A percentile compares a stretch with the other conserved stretches of the same genome.
These are phyloP conservation scores for Drosophila ogumai DNA, from an alignment of 1,140 invertebrate genomes.

Conservation along the genomic window DNA sequence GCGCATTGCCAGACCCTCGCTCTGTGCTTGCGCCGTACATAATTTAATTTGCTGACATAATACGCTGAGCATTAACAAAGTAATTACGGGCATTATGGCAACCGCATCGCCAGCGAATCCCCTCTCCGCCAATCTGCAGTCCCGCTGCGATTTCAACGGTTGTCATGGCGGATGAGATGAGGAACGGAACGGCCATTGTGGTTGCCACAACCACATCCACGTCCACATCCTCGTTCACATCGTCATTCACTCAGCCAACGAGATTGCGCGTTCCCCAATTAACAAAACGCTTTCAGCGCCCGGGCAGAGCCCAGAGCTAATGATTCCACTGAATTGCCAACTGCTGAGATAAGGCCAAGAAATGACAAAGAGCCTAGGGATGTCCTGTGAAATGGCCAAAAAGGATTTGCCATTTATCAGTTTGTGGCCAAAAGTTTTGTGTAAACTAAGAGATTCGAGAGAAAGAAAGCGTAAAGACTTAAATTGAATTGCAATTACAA, in stretches of 20 bases:
- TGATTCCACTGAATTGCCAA: slow-evolving; percentile 6
- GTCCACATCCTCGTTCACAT: slow-evolving; percentile 7
- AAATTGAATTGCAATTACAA: neutral
- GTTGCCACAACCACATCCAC: slow-evolving; percentile 20
- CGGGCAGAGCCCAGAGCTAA: slow-evolving; percentile 12
- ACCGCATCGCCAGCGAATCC: slow-evolving; percentile 48
- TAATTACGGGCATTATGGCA: slow-evolving; percentile 77
- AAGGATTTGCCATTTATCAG: slow-evolving; percentile 27
- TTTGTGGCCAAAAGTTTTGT: neutral
- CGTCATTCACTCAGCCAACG: slow-evolving; percentile 9
- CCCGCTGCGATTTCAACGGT: slow-evolving; percentile 38
- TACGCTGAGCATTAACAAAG: slow-evolving; percentile 78
- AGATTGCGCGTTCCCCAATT: slow-evolving; percentile 28
- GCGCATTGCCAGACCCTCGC: slow-evolving; percentile 22
- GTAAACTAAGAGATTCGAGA: neutral
- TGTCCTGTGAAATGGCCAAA: slow-evolving; percentile 8
- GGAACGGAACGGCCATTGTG: slow-evolving; percentile 29
- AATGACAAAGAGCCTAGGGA: slow-evolving; percentile 5
- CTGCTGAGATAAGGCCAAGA: slow-evolving; percentile 15
- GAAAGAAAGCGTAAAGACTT: neutral
- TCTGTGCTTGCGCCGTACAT: slow-evolving; percentile 43
- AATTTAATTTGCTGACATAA: slow-evolving; percentile 74
- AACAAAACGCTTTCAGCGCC: slow-evolving; percentile 20
- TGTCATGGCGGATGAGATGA: slow-evolving; percentile 34
- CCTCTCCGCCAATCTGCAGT: slow-evolving; percentile 39